Evolutionary conservation across 2,888 invertebrate species (phyloP).

Genomic region (Myopa tessellatipennis): DNA sequence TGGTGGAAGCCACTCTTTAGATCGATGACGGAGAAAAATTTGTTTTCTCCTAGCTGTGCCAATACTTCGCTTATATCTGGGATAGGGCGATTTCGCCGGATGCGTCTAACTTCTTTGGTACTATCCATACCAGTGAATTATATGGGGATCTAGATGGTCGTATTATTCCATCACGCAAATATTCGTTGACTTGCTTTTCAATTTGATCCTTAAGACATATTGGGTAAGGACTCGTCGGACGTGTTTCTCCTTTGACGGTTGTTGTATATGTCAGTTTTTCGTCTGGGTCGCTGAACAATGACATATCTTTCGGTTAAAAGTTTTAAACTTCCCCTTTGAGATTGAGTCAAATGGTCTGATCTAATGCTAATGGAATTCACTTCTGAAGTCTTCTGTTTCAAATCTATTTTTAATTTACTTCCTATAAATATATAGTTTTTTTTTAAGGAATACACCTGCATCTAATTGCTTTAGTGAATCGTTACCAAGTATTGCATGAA

Average conservation of each 20-base stretch:
- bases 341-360: slow-evolving; percentile 23
- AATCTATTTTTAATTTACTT: slow-evolving; percentile 13
- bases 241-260: slow-evolving; percentile 36
- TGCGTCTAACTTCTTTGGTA: slow-evolving; percentile 35
- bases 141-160: slow-evolving; percentile 32
- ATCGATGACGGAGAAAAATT: slow-evolving; percentile 32
- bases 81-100: slow-evolving; percentile 29
- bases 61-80: slow-evolving; percentile 40
- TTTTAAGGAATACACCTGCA: too few relatives aligned
- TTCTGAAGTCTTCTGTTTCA: slow-evolving; percentile 23
- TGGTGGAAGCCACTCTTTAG: slow-evolving; percentile 28
- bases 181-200: slow-evolving; percentile 34
- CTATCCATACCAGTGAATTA: slow-evolving; percentile 3
- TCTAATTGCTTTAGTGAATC: slow-evolving; percentile 34
- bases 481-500: slow-evolving; percentile 40
- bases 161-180: slow-evolving; percentile 37
- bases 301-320: not conserved
- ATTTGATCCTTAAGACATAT: slow-evolving; percentile 35
- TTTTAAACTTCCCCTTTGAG: not conserved
- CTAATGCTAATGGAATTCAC: slow-evolving; percentile 28
- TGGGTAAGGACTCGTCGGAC: slow-evolving; percentile 38
- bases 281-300: slow-evolving; percentile 37
- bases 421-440: slow-evolving; percentile 18
- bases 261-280: slow-evolving; percentile 38
- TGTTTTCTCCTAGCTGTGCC: slow-evolving; percentile 25